Conservation (phyloP, 2,113 vertebrate species). For the Protobothrops flavoviridis region DNA sequence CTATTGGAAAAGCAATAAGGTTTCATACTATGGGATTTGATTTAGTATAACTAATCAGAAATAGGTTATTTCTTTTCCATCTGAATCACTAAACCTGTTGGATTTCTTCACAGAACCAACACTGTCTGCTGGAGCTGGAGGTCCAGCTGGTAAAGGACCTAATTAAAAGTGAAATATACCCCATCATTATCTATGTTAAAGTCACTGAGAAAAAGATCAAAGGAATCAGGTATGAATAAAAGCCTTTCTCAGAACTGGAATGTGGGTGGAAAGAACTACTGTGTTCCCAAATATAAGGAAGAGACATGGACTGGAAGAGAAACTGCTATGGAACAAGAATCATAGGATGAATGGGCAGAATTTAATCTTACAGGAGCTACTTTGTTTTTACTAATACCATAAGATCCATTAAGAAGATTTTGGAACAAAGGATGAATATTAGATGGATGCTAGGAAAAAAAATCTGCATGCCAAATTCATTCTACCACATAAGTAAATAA, state of each 20-base stretch:
- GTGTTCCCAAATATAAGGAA: not conserved
- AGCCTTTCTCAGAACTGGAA: accelerated
- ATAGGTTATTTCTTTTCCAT: slow-evolving; percentile 63
- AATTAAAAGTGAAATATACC: slow-evolving; percentile 75
- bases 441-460: not conserved
- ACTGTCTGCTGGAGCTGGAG: slow-evolving; percentile 76
- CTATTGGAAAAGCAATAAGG: slow-evolving; percentile 68
- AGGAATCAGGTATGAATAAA: slow-evolving; percentile 69
- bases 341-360: not conserved
- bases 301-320: not conserved
- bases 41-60: slow-evolving; percentile 63
- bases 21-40: slow-evolving; percentile 57
- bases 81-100: slow-evolving; percentile 67
- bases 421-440: not conserved
- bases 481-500: not conserved
- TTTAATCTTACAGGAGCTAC: not conserved
- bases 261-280: accelerated
- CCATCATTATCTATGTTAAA: slow-evolving; percentile 76
- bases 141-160: slow-evolving; percentile 70
- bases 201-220: slow-evolving; percentile 76
- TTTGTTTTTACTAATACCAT: not conserved
- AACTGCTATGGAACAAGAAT: not conserved
- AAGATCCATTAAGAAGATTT: not conserved
- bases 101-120: slow-evolving; percentile 70
- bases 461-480: not conserved